Evolutionary conservation across 1,140 invertebrate genomes (phyloP).

Genomic region (Bemisia tabaci): DNA sequence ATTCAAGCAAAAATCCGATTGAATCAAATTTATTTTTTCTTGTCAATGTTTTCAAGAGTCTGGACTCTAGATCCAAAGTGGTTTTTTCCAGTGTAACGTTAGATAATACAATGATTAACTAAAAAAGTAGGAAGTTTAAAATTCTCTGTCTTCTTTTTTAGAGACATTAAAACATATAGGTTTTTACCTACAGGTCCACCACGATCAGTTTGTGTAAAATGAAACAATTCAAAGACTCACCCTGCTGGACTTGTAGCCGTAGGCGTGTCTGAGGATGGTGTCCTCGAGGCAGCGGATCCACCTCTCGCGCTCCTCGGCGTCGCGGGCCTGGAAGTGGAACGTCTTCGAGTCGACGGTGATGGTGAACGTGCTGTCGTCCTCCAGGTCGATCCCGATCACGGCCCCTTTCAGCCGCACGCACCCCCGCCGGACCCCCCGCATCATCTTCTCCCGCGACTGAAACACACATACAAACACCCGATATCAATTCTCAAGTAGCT

Average conservation of each 20-base stretch:
- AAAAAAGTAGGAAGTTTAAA: too few relatives aligned
- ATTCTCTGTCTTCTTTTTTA: too few relatives aligned
- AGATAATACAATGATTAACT: too few relatives aligned
- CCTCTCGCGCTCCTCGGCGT: conserved; percentile 82
- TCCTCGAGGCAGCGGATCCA: conserved; percentile 93
- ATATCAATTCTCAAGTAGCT: background rate
- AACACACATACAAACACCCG: conserved; percentile 31
- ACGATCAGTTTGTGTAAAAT: too few relatives aligned
- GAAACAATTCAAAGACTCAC: too few relatives aligned
- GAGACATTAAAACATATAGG: too few relatives aligned
- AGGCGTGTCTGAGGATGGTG: conserved; percentile 72
- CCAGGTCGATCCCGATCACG: conserved; percentile 96
- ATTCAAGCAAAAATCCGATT: too few relatives aligned
- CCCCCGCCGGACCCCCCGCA: conserved; percentile 83
- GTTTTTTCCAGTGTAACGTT: too few relatives aligned
- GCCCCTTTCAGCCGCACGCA: conserved; percentile 89
- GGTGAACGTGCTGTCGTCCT: conserved; percentile 97
- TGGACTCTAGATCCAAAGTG: too few relatives aligned
- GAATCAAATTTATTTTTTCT: too few relatives aligned
- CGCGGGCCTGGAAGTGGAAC: conserved; percentile 93
- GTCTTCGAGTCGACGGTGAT: conserved; percentile 98
- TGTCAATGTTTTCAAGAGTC: too few relatives aligned
- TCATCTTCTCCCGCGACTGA: conserved; percentile 98
- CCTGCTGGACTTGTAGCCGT: conserved; percentile 29
- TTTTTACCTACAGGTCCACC: too few relatives aligned